Evolutionary conservation across 2,797 vertebrate species (phyloP), one percentile per base, ranked within the genome.

Genomic region (Huso huso): DNA sequence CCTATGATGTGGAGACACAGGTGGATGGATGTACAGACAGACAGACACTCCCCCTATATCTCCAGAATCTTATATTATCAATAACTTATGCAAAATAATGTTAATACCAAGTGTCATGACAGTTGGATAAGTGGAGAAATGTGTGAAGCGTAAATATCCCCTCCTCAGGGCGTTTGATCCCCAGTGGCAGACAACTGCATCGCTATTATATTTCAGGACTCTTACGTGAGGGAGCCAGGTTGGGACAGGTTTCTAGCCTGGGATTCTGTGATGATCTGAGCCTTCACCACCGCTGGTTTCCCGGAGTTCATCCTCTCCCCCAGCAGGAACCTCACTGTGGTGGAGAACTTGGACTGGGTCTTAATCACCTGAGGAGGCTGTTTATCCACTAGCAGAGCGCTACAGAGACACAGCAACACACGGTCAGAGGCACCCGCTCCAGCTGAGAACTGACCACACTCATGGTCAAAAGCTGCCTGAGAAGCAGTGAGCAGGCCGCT

Each of bases 281-380:
- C 95, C 62, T 85, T 89, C 75, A 99, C 86, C 58, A 89, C 3
- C 0, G 91, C 91, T 37, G 93, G 90, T 70, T 93, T 95, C 68
- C 92, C 85, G 0, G 89, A 81, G 4, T 88, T 78, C 53, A 96
- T 79, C 74, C 79, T 91, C 5, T 93, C 88, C 13, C 96, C 96
- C 74, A 98, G 83, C 69, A 99, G 83, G 77, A 94, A 96, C 69
- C 93, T 88, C n/a, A 97, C 85, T 0, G 87, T 92, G 0, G 93
- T 92, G 78, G 93, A 93, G 80, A 97, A 99, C 83, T 96, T 98
- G 67, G 95, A 97, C 77, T 98, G 96, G n/a, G 96, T 99, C 84
- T 98, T 99, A 72, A 99, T 91, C 77, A 99, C 96, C 77, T 98
- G 96, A 0, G 95, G 95, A 0, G 96, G 96, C 76, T 98, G 96